phyloP scores from a whole-genome alignment of 2,113 vertebrate species.

The Corynorhinus townsendii region DNA sequence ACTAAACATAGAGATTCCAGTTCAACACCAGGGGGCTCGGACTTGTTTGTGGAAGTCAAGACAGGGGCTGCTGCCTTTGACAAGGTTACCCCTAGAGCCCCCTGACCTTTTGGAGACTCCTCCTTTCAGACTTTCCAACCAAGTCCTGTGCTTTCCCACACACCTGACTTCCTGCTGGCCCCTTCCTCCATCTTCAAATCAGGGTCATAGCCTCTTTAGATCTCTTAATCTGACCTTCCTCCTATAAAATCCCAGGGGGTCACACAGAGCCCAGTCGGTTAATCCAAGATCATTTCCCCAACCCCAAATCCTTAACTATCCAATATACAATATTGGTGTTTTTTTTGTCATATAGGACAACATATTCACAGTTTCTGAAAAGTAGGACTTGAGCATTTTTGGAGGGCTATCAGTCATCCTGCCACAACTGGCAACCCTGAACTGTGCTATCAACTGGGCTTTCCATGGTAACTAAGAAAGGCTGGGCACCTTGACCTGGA shows the following conservation, averaged over 20 bases:
- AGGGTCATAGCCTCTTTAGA: neutral
- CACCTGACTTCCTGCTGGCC: accelerated
- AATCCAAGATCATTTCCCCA: neutral
- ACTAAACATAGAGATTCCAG: too few species aligned
- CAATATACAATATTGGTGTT: neutral
- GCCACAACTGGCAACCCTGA: too few species aligned
- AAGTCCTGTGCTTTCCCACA: too few species aligned
- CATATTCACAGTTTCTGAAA: neutral
- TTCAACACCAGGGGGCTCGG: too few species aligned
- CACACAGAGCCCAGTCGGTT: neutral
- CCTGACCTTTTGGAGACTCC: too few species aligned
- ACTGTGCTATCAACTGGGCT: neutral
- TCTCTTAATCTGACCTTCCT: neutral
- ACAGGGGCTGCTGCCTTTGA: too few species aligned
- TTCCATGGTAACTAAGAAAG: neutral
- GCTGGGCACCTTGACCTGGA: neutral
- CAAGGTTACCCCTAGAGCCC: too few species aligned
- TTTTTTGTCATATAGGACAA: neutral
- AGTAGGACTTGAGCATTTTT: neutral
- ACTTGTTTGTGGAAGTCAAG: too few species aligned
- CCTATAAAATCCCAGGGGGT: neutral
- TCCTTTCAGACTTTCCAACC: too few species aligned
- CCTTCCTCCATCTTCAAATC: neutral
- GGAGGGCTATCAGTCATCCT: too few species aligned
- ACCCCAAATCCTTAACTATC: neutral